phyloP scores from a whole-genome alignment of 2,113 vertebrate species.

The Neotoma lepida region DNA sequence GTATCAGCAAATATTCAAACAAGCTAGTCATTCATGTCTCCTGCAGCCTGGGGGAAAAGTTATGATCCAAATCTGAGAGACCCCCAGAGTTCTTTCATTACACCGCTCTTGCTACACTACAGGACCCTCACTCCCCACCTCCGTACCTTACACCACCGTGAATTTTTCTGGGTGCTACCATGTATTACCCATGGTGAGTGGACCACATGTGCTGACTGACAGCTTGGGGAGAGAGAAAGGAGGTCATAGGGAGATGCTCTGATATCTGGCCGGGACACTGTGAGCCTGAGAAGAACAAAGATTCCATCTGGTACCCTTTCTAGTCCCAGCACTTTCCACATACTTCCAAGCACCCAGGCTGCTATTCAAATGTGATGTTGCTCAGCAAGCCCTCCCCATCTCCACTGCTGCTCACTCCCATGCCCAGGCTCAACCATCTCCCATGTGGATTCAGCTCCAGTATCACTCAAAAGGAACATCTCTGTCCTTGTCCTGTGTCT shows the following conservation, averaged over 20 bases:
- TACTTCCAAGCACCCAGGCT: background rate
- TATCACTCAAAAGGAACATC: background rate
- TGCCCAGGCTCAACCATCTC: background rate
- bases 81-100: background rate
- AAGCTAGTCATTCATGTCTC: background rate
- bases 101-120: background rate
- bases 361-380: background rate
- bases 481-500: background rate
- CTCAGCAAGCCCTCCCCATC: background rate
- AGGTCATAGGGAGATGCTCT: background rate
- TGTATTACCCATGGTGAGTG: background rate
- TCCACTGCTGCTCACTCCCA: background rate
- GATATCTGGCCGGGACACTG: background rate
- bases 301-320: background rate
- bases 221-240: background rate
- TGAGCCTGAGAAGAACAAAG: background rate
- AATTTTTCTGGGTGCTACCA: background rate
- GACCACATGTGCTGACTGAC: background rate
- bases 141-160: background rate
- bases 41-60: background rate
- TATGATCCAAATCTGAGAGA: background rate
- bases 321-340: no score
- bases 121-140: background rate
- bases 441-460: background rate
- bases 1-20: background rate